A percentile compares a stretch with the other conserved stretches of the same genome.
Evolutionary conservation across 2,888 invertebrate species (phyloP).

Genomic region (Microctonus brassicae): DNA sequence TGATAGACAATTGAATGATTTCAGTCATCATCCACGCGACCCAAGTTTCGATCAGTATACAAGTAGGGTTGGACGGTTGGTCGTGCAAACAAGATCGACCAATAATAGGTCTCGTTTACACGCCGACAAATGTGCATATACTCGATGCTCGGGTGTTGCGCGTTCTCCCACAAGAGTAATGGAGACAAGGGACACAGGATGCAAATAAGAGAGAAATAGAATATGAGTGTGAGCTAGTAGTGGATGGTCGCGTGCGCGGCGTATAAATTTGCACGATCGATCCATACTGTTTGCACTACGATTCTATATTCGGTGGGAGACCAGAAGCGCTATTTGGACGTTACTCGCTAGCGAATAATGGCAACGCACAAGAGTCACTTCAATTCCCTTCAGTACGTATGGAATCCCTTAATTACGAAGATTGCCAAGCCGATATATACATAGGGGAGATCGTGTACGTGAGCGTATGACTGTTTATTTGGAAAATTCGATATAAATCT

Average conservation of each 20-base stretch:
- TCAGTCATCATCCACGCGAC: slow-evolving; percentile 1
- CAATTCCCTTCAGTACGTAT: slow-evolving; percentile 41
- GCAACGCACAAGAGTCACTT: slow-evolving; percentile 19
- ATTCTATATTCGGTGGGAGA: slow-evolving; percentile 31
- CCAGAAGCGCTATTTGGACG: slow-evolving; percentile 21
- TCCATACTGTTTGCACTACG: slow-evolving; percentile 30
- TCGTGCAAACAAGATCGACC: slow-evolving; percentile 53
- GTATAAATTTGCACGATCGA: slow-evolving; percentile 43
- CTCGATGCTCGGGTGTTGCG: slow-evolving; percentile 19
- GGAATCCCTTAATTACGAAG: slow-evolving; percentile 47
- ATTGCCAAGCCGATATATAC: slow-evolving; percentile 35
- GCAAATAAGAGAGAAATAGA: not conserved
- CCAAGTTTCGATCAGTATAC: not conserved
- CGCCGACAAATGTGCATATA: slow-evolving; percentile 46
- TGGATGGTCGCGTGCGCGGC: slow-evolving; percentile 33
- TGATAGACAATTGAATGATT: slow-evolving; percentile 20
- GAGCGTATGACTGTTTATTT: slow-evolving; percentile 9
- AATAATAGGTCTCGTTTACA: slow-evolving; percentile 56
- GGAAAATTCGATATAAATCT: slow-evolving; percentile 29
- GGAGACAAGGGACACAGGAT: slow-evolving; percentile 4
- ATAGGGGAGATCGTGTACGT: not conserved
- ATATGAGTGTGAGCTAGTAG: not conserved
- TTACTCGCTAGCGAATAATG: slow-evolving; percentile 13
- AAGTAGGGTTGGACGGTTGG: slow-evolving; percentile 37
- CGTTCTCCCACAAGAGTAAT: not conserved